A percentile compares a stretch with the other conserved stretches of the same genome.
Evolutionary conservation across 2,888 invertebrate species (phyloP).

Genomic region (Caenorhabditis angaria): DNA sequence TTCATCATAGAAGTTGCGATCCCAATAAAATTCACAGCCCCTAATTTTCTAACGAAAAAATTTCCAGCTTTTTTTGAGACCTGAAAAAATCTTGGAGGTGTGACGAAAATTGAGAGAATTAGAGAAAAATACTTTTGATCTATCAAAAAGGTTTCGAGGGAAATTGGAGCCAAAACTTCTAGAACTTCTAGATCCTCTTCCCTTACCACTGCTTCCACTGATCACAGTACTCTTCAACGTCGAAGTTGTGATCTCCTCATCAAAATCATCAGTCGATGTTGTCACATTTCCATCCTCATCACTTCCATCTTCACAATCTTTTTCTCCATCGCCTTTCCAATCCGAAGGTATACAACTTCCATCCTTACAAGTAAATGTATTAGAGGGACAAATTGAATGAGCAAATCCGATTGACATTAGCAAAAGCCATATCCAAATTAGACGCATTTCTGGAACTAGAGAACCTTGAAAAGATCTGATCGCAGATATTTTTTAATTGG

Average conservation of each 20-base stretch:
- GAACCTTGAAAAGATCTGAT: too few species aligned
- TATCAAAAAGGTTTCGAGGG: too few species aligned
- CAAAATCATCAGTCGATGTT: slow-evolving; percentile 19
- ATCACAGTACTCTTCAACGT: slow-evolving; percentile 6
- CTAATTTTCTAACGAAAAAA: too few species aligned
- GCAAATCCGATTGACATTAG: slow-evolving; percentile 21
- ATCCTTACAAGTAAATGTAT: slow-evolving; percentile 66
- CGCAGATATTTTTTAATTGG: not conserved
- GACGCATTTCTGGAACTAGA: slow-evolving; percentile 20
- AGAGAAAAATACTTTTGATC: too few species aligned
- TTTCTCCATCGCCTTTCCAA: slow-evolving; percentile 69
- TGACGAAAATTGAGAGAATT: too few species aligned
- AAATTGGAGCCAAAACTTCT: too few species aligned
- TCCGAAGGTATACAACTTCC: slow-evolving; percentile 66
- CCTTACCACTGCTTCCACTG: not conserved
- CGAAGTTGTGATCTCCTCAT: slow-evolving; percentile 29
- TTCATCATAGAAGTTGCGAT: too few species aligned
- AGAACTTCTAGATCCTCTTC: not conserved
- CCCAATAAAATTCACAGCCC: too few species aligned
- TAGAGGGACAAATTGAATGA: slow-evolving; percentile 51
- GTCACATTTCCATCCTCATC: slow-evolving; percentile 39
- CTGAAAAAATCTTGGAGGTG: too few species aligned
- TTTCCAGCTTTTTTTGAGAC: too few species aligned
- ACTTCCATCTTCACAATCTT: slow-evolving; percentile 66
- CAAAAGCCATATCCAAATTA: slow-evolving; percentile 23